Percentiles rank a stretch among this genome's conserved stretches.
phyloP scores from a whole-genome alignment of 2,797 vertebrate species.

The Botia kubotai region DNA sequence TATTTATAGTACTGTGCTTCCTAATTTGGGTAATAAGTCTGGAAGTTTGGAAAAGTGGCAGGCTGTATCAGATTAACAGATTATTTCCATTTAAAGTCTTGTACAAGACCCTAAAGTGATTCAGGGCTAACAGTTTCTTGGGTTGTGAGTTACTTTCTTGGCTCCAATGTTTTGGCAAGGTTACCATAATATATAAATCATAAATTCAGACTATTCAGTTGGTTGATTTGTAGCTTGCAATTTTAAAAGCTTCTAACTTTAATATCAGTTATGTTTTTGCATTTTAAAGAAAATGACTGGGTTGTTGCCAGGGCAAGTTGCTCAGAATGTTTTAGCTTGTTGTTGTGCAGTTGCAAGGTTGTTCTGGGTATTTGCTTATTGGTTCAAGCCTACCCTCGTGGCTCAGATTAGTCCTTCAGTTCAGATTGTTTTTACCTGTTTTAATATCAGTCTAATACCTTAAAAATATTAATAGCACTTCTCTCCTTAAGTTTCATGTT shows the following conservation, averaged over 20 bases:
- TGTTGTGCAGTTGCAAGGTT: no score
- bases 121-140: not conserved
- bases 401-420: no score
- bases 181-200: not conserved
- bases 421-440: no score
- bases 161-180: not conserved
- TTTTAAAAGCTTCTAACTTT: not conserved
- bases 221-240: not conserved
- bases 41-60: not conserved
- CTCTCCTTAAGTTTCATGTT: no score
- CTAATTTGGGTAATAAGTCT: slow-evolving; percentile 11
- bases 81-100: not conserved
- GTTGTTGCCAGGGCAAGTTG: not conserved
- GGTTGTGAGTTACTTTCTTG: slow-evolving; percentile 1
- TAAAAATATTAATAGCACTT: no score
- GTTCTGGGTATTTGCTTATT: no score
- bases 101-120: slow-evolving; percentile 5
- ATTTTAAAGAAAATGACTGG: not conserved
- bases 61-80: not conserved
- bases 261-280: not conserved
- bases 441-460: no score
- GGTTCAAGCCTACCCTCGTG: no score
- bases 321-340: no score
- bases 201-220: not conserved
- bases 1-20: not conserved